Evolutionary conservation across 1,140 invertebrate species (phyloP).

Genomic region (Pseudomyrmex concolor): DNA sequence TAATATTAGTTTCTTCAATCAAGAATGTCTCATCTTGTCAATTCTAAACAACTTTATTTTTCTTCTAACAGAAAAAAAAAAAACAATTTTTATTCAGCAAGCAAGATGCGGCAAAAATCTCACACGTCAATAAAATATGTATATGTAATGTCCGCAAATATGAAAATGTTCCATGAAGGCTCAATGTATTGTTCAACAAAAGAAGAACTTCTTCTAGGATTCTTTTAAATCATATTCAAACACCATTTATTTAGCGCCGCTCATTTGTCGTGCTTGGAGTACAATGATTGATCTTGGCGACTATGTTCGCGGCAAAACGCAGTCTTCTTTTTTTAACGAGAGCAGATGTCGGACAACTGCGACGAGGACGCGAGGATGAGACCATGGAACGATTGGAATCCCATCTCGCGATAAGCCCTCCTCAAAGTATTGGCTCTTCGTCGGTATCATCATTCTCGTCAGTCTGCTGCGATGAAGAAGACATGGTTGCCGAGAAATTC

Average conservation of each 20-base stretch:
- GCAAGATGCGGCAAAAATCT: not conserved
- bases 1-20: not conserved
- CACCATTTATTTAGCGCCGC: not conserved
- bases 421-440: constrained; percentile 82
- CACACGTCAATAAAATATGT: not conserved
- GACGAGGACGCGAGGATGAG: constrained; percentile 68
- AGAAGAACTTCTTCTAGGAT: not conserved
- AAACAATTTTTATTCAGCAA: not conserved
- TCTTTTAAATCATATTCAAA: not conserved
- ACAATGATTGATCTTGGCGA: constrained; percentile 8
- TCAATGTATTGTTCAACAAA: not conserved
- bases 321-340: constrained; percentile 60
- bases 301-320: constrained; percentile 48
- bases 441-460: constrained; percentile 82
- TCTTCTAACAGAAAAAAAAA: too few relatives aligned
- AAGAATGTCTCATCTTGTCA: not conserved
- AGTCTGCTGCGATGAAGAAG: constrained; percentile 62
- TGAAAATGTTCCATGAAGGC: not conserved
- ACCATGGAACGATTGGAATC: constrained; percentile 48
- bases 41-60: too few relatives aligned
- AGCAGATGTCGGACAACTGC: constrained; percentile 52
- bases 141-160: constrained; percentile 12
- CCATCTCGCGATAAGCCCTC: constrained; percentile 66
- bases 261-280: constrained; percentile 31
- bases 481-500: constrained; percentile 60